Evolutionary conservation across 2,797 vertebrate genomes (phyloP).

Genomic region (Gadopsis marmoratus): DNA sequence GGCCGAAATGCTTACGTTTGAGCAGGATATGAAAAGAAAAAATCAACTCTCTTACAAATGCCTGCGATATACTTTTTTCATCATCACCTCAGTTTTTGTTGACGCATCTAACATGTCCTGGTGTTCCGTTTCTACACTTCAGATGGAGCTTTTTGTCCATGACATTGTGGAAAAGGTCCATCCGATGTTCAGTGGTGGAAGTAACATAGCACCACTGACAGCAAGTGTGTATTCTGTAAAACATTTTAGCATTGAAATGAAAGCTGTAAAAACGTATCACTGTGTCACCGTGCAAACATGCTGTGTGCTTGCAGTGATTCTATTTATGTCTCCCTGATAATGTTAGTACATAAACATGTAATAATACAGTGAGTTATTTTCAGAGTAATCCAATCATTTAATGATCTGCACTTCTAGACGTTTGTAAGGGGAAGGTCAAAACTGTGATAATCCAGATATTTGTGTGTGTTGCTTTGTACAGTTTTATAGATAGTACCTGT

Average conservation of each 20-base stretch:
- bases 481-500: constrained; percentile 67
- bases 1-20: constrained; percentile 86
- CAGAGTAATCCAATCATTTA: constrained; percentile 31
- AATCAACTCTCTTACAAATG: neutral
- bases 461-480: constrained; percentile 66
- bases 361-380: constrained; percentile 27
- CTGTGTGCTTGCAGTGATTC: constrained; percentile 20
- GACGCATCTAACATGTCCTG: neutral
- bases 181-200: constrained; percentile 12
- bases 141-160: neutral
- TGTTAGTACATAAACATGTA: constrained; percentile 21
- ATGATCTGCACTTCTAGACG: constrained; percentile 45
- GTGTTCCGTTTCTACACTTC: constrained; percentile 8
- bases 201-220: constrained; percentile 5
- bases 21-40: constrained; percentile 33
- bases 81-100: constrained; percentile 3
- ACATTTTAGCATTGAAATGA: neutral
- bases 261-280: constrained; percentile 42
- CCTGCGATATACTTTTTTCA: neutral
- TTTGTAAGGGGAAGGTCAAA: constrained; percentile 54
- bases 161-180: neutral
- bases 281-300: neutral
- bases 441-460: constrained; percentile 40
- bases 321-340: constrained; percentile 54
- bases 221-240: constrained; percentile 19